Evolutionary conservation across 2,888 invertebrate species (phyloP), one percentile per base, ranked within the genome.

Genomic region (Eristalis arbustorum): DNA sequence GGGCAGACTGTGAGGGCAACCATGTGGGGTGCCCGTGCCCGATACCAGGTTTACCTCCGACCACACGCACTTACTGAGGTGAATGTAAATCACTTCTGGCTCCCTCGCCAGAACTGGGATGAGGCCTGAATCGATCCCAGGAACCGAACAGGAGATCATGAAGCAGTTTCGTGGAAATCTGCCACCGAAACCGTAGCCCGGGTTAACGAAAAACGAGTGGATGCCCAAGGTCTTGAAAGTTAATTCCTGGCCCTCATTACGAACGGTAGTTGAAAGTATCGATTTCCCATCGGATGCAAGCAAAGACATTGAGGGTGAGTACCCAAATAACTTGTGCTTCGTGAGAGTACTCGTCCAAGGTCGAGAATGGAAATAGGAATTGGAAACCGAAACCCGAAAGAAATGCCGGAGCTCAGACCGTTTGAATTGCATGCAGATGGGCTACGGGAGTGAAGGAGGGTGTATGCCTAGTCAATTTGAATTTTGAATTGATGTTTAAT

Each of bases 401-500:
- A 37, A 37, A 37, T 8, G 13, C 13, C 37, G 37, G 13, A 1
- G 37, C 18, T 1, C 6, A 42, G n/a, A n/a, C 42, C n/a, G 42
- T 3, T 42, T 42, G n/a, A n/a, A 42, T n/a, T n/a, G 42, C 42
- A n/a, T 14, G 42, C 42, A 42, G 14, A 42, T 42, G 42, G n/a
- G 42, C 42, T 4, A 4, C 14, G 18, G 49, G 37, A 37, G 37
- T 1, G 37, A 37, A 13, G 37, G 1, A 13, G 49, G 6, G 42
- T 49, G n/a, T 67, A 1, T 42, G 40, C 37, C 14, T 23, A 66
- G 13, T 37, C 14, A 10, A 22, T 66, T 67, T 62, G 37, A 62
- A 73, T 79, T 73, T 59, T 13, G 62, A 62, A 67, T 62, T 18
- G 42, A 37, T 67, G n/a, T 40, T 22, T 10, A 56, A 34, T 3